These are phyloP conservation scores for Aphidius colemani DNA, from an alignment of 2,888 invertebrate species.

Conservation along the genomic window DNA sequence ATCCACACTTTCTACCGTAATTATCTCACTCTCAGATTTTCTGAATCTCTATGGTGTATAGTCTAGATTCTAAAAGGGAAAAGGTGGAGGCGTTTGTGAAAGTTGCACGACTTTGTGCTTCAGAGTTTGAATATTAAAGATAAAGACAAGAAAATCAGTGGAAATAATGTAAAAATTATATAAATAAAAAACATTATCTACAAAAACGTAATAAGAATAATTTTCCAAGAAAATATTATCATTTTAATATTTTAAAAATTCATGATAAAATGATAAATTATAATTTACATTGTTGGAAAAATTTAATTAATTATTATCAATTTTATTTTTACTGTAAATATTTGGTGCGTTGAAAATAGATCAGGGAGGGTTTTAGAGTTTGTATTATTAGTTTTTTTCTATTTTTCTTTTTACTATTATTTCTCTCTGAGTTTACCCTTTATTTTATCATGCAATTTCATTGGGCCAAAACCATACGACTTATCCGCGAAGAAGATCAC, in stretches of 20 bases:
- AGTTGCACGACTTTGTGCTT: conserved; percentile 25
- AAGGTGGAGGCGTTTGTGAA: conserved; percentile 20
- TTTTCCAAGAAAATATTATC: conserved; percentile 16
- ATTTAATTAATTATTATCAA: no score
- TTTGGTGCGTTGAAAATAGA: conserved; percentile 4
- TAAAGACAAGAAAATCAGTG: conserved; percentile 33
- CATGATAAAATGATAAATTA: no score
- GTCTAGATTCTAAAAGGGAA: conserved; percentile 25
- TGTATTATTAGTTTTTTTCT: conserved; percentile 20
- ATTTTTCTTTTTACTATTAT: not conserved
- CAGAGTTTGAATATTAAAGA: conserved; percentile 39
- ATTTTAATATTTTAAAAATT: conserved; percentile 14
- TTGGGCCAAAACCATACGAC: conserved; percentile 40
- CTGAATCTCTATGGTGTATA: conserved; percentile 32
- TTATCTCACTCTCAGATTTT: conserved; percentile 58
- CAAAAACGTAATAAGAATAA: no score
- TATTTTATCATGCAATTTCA: conserved; percentile 38
- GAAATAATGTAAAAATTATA: conserved; percentile 26
- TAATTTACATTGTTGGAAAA: no score
- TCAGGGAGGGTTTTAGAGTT: conserved; percentile 25
- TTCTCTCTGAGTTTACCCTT: conserved; percentile 33
- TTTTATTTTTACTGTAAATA: no score
- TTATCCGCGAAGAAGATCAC: conserved; percentile 45
- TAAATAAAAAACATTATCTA: conserved; percentile 19
- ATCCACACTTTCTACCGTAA: conserved; percentile 56